Evolutionary conservation across 2,888 invertebrate species (phyloP), one percentile per base, ranked within the genome.

Genomic region (Morpho helenor): DNA sequence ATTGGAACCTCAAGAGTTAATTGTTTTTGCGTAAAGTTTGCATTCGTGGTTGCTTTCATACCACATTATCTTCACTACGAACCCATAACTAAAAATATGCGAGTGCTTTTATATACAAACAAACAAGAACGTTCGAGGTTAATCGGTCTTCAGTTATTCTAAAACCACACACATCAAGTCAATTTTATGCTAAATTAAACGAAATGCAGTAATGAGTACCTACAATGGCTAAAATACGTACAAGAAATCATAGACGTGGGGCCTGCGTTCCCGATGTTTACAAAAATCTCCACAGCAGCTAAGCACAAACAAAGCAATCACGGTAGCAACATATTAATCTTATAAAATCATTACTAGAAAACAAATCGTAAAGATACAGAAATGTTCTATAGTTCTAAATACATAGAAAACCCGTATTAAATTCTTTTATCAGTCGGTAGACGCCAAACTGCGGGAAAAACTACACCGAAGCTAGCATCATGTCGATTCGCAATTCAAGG

Each of bases 401-500:
- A 83, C 85, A 87, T 82, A 84, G 80, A 83, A 87, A 87, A 81
- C 68, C 73, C 70, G 77, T 74, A 73, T 74, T 75, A 74, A 77
- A 75, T 76, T 84, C 84, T 84, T 80, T 80, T 79, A 80, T 79
- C 84, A 80, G 78, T 76, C 82, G 73, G 86, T 84, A 75, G 90
- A 90, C 90, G 90, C 90, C 87, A 90, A 90, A 87, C 87, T 89
- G 86, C 85, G 87, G 87, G 87, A 89, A 89, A 88, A 89, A 90
- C 88, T 89, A 87, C 79, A 78, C 76, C 75, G 88, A 90, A 90
- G 87, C 79, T 87, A 76, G 87, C 77, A 66, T 54, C 65, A 64
- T 50, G 52, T 62, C 52, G 61, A 60, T 53, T 62, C 53, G 66
- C 62, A 67, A 54, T 59, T 67, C 67, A 67, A 64, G 65, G 66